Base-by-base conservation (phyloP, 35 echinoderm and acorn worm genomes). In the Heliocidaris erythrogramma region DNA sequence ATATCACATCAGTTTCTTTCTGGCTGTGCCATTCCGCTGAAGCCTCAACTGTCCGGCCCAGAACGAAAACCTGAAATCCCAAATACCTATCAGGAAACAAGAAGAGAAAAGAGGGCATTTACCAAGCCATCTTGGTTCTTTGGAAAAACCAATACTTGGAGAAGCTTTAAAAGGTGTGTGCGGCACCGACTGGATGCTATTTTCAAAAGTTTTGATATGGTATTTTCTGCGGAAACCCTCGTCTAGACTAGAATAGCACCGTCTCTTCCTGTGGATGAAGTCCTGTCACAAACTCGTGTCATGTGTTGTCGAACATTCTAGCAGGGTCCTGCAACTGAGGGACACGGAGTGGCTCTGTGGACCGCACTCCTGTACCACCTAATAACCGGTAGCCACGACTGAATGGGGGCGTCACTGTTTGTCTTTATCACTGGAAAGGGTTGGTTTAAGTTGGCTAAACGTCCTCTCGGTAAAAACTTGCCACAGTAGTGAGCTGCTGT, bases 171-270 rank as follows among this genome's bases (percentile, higher is more conserved):
- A 78, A 78, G 65, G 65, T 78, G 65, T 78, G 65, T 78, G 5
- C 65, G 21, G 7, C 65, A 78, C 21, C 65, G 18, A 18, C 65
- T 78, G 27, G 65, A 78, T 78, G 65, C 21, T 78, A 78, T 78
- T 78, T 78, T 21, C 65, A 78, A 78, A n/a, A 89, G 87, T 89
- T 89, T 89, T 89, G 87, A 89, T 78, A 78, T 78, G 65, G 27
- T 78, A 78, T 78, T 78, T 78, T 78, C 21, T 78, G 47, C 87
- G 87, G 87, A 89, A 89, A 48, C 47, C 31, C 87, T 18, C 31
- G 87, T 89, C 87, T 89, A 89, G 87, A 89, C 87, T 89, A 89
- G 47, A 89, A 89, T 89, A 89, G 87, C 87, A 89, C 31, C 87
- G 5, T 4, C 24, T 35, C 30, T 89, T 89, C 87, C 87, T 89